These are phyloP conservation scores for Lypha dubia DNA, from an alignment of 2,888 invertebrate genomes.

Conservation along the genomic window DNA sequence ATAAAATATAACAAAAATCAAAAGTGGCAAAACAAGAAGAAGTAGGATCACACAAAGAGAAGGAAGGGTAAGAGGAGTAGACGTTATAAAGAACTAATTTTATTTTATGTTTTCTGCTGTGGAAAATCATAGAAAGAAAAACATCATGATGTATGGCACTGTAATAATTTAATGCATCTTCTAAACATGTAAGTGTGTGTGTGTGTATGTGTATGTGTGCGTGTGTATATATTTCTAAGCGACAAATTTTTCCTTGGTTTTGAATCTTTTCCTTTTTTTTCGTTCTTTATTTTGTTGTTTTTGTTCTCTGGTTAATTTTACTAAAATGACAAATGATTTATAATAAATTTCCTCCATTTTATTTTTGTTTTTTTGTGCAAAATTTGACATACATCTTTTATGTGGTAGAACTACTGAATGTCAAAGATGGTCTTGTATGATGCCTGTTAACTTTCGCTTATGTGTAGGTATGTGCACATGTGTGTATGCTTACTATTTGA, in stretches of 20 bases:
- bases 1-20: background rate
- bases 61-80: background rate
- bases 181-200: background rate
- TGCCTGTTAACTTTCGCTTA: background rate
- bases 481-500: no score
- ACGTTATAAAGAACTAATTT: conserved; percentile 30
- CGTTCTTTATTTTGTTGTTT: background rate
- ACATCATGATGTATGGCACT: conserved; percentile 64
- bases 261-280: conserved; percentile 25
- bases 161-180: conserved; percentile 57
- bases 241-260: conserved; percentile 49
- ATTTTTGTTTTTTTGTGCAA: conserved; percentile 18
- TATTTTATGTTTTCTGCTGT: conserved; percentile 1
- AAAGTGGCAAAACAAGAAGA: background rate
- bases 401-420: conserved; percentile 25
- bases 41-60: no score
- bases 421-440: conserved; percentile 15
- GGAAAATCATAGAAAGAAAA: background rate
- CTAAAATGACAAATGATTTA: conserved; percentile 61
- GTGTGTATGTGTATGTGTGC: background rate
- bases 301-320: background rate
- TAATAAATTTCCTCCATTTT: conserved; percentile 54
- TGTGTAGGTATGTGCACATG: no score
- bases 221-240: background rate
- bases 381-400: conserved; percentile 49